Conservation (phyloP, 2,113 vertebrate genomes). For the Passer montanus region DNA sequence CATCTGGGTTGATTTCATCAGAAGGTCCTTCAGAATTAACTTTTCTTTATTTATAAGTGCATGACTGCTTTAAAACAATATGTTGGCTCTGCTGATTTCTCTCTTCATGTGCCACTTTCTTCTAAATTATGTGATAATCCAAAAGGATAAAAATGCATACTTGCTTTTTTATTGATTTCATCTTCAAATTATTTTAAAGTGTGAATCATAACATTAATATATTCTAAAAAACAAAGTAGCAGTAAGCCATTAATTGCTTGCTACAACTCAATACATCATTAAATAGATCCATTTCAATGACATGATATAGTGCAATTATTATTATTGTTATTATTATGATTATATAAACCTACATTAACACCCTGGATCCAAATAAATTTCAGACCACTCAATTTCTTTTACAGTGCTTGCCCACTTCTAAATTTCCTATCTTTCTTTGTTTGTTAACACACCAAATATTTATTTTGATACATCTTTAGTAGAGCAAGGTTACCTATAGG, state of each 20-base stretch:
- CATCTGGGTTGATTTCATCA: not conserved
- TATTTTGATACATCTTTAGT: not conserved
- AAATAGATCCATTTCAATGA: not conserved
- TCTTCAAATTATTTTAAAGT: conserved; percentile 15
- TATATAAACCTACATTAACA: not conserved
- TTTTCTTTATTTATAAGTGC: not conserved
- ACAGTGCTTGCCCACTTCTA: not conserved
- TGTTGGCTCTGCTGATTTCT: not conserved
- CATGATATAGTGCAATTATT: not conserved
- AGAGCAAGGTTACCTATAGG: not conserved
- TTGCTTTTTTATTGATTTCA: conserved; percentile 3
- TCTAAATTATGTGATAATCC: not conserved
- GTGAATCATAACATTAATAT: conserved; percentile 4
- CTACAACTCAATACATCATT: not conserved
- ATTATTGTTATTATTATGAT: not conserved
- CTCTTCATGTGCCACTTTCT: not conserved
- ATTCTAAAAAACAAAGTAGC: not conserved
- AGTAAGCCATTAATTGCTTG: conserved; percentile 14
- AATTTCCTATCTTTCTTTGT: not conserved
- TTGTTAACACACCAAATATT: not conserved
- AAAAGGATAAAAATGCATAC: not conserved
- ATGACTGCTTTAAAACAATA: not conserved
- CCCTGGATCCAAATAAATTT: not conserved
- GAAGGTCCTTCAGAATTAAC: not conserved
- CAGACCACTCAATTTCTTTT: not conserved